Conservation (phyloP, 2,888 invertebrate species). For the Melieria crassipennis region DNA sequence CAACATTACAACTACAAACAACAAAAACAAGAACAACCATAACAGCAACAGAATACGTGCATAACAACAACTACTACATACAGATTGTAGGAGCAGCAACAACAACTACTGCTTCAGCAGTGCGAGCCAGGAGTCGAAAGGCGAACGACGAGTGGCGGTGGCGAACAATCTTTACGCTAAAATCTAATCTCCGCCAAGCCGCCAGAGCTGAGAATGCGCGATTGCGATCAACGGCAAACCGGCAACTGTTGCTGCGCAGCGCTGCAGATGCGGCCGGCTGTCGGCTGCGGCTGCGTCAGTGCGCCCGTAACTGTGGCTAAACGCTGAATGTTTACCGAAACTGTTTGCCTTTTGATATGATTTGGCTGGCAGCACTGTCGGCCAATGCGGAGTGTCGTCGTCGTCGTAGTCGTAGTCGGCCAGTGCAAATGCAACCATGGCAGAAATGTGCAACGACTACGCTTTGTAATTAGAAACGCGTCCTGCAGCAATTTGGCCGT, state of each 20-base stretch:
- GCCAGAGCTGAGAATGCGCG: slow-evolving; percentile 14
- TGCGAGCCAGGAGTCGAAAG: not conserved
- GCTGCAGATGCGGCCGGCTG: too few species aligned
- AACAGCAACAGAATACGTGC: slow-evolving; percentile 8
- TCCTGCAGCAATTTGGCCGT: slow-evolving; percentile 38
- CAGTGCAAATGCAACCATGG: too few species aligned
- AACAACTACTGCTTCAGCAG: not conserved
- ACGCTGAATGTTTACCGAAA: not conserved
- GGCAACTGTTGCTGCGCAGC: too few species aligned
- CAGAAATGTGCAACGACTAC: slow-evolving; percentile 26
- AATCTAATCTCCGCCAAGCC: slow-evolving; percentile 21
- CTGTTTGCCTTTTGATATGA: too few species aligned
- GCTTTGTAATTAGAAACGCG: slow-evolving; percentile 49
- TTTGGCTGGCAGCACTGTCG: too few species aligned
- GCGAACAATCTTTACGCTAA: not conserved
- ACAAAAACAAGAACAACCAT: slow-evolving; percentile 33
- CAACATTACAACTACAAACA: slow-evolving; percentile 44
- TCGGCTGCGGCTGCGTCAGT: not conserved
- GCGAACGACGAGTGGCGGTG: too few species aligned
- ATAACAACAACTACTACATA: not conserved
- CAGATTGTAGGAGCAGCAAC: not conserved
- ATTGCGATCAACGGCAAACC: not conserved
- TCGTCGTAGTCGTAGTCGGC: too few species aligned
- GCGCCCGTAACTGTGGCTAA: slow-evolving; percentile 18
- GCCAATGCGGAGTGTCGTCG: too few species aligned